phyloP scores from a whole-genome alignment of 2,113 vertebrate genomes.

The Nettapus auritus region DNA sequence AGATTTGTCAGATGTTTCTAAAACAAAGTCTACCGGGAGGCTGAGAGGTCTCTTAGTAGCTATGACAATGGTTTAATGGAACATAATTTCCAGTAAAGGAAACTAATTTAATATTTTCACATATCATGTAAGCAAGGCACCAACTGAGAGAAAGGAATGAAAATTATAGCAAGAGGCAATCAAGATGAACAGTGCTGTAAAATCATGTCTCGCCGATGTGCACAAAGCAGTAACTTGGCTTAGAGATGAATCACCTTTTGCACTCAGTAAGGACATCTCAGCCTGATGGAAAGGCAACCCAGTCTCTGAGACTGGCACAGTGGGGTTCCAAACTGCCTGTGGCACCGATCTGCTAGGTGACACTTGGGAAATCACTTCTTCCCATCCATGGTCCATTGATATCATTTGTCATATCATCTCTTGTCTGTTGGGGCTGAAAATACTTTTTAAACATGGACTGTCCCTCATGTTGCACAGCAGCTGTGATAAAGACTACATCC shows the following conservation, averaged over 20 bases:
- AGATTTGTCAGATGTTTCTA: slow-evolving; percentile 75
- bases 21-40: slow-evolving; percentile 72
- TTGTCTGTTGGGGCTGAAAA: neutral
- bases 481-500: neutral
- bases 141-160: slow-evolving; percentile 56
- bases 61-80: slow-evolving; percentile 74
- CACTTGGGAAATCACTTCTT: neutral
- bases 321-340: neutral
- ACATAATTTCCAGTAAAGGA: slow-evolving; percentile 78
- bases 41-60: slow-evolving; percentile 68
- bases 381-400: fast-evolving
- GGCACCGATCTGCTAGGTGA: neutral
- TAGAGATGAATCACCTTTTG: neutral
- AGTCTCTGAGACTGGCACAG: neutral
- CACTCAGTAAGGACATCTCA: neutral
- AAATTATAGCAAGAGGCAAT: slow-evolving; percentile 64
- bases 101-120: slow-evolving; percentile 79
- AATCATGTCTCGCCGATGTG: neutral
- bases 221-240: neutral
- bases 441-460: too few species aligned
- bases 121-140: slow-evolving; percentile 75
- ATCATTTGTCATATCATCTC: neutral
- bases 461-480: neutral
- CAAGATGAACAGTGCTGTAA: slow-evolving; percentile 26
- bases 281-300: neutral